A percentile compares a stretch with the other conserved stretches of the same genome.
Evolutionary conservation across 2,888 invertebrate genomes (phyloP).

Genomic region (Agriotes lineatus): DNA sequence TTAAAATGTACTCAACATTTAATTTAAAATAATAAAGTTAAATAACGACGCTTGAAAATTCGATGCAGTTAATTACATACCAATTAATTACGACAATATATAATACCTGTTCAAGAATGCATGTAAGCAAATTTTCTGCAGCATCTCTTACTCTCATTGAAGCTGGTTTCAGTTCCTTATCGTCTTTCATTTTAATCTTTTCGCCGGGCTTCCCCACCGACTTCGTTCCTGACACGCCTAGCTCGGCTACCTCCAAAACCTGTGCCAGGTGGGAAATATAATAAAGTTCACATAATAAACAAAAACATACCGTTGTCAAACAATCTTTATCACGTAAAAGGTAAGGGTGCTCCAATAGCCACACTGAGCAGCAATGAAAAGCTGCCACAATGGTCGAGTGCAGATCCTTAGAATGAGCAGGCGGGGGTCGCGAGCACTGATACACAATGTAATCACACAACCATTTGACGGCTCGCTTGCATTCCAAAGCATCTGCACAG

Average conservation of each 20-base stretch:
- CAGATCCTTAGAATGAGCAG: constrained; percentile 91
- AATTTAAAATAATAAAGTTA: no score
- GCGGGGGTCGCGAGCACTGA: constrained; percentile 95
- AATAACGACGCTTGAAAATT: no score
- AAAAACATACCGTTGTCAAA: constrained; percentile 80
- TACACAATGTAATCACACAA: constrained; percentile 97
- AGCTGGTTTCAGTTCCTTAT: constrained; percentile 96
- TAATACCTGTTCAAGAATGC: constrained; percentile 87
- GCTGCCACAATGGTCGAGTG: constrained; percentile 96
- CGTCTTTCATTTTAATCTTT: constrained; percentile 91
- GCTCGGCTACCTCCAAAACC: constrained; percentile 92
- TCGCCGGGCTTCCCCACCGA: constrained; percentile 89
- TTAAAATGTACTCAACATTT: no score
- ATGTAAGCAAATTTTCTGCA: constrained; percentile 92
- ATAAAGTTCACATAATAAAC: not conserved
- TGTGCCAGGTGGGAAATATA: constrained; percentile 35
- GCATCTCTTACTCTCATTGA: constrained; percentile 98
- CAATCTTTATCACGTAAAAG: constrained; percentile 93
- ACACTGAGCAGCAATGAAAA: constrained; percentile 90
- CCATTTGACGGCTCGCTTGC: constrained; percentile 95
- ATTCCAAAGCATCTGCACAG: constrained; percentile 83
- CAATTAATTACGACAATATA: not conserved
- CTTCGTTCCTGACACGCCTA: constrained; percentile 97
- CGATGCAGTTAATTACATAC: not conserved
- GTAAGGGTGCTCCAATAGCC: constrained; percentile 92